These are phyloP conservation scores for Glossophaga mutica DNA, from an alignment of 2,797 vertebrate genomes.

Conservation along the genomic window DNA sequence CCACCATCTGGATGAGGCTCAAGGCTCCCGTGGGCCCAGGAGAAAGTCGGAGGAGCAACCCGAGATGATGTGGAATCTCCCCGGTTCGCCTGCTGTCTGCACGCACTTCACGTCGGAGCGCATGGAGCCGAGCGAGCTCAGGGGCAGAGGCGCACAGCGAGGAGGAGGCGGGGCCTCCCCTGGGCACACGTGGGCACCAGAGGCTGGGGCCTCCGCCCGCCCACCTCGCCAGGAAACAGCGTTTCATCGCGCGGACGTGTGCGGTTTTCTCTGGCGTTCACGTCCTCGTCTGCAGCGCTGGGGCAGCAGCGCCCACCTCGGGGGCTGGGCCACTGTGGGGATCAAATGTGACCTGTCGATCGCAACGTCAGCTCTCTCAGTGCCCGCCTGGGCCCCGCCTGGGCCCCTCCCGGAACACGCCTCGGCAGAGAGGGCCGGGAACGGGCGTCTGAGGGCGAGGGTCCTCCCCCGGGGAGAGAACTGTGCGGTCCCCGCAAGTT, in stretches of 20 bases:
- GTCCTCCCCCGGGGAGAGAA: not conserved
- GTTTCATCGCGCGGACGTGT: not conserved
- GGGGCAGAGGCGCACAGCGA: not conserved
- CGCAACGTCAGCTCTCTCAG: not conserved
- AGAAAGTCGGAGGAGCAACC: not conserved
- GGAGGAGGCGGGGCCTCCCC: not conserved
- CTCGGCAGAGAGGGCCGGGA: accelerated
- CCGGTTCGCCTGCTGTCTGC: not conserved
- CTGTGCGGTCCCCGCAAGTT: slow-evolving; percentile 59
- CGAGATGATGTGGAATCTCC: not conserved
- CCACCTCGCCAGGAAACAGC: not conserved
- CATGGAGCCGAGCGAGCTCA: not conserved
- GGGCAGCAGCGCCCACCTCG: not conserved
- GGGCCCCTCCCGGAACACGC: slow-evolving; percentile 24
- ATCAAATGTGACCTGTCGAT: not conserved
- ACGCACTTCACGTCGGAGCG: accelerated
- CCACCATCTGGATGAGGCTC: too few relatives aligned
- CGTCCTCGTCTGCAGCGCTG: not conserved
- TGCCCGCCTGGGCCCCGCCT: not conserved
- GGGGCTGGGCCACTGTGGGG: accelerated
- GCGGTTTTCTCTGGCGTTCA: not conserved
- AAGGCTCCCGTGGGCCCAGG: not conserved
- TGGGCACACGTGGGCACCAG: too few relatives aligned
- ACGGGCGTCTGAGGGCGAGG: not conserved
- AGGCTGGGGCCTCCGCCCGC: not conserved